A percentile compares a stretch with the other conserved stretches of the same genome.
Evolutionary conservation across 2,113 vertebrate species (phyloP).

Genomic region (Megaleporinus macrocephalus): DNA sequence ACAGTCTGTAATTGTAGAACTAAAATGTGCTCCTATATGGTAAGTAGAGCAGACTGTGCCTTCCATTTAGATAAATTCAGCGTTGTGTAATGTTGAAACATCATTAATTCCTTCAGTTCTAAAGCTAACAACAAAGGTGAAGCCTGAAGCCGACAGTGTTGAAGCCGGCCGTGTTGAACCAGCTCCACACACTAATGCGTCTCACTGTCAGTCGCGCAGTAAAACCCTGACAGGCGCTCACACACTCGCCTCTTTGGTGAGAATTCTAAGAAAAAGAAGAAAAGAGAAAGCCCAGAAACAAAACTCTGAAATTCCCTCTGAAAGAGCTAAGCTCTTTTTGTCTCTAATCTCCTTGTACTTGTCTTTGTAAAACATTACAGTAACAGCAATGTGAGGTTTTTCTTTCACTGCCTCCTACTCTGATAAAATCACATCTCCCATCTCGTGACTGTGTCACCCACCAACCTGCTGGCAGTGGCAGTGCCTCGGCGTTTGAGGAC

Average conservation of each 20-base stretch:
- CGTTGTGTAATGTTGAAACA: too few relatives aligned
- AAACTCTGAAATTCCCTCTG: neutral
- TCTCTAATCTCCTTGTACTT: neutral
- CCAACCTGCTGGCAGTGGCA: neutral
- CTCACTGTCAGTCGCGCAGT: neutral
- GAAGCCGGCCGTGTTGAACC: neutral
- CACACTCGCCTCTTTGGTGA: neutral
- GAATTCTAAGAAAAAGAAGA: neutral
- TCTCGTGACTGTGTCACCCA: neutral
- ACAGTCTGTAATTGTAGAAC: too few relatives aligned
- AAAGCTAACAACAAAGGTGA: neutral
- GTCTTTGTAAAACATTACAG: neutral
- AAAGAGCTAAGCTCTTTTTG: neutral
- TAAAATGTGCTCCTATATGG: too few relatives aligned
- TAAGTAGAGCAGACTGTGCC: too few relatives aligned
- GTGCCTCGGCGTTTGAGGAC: neutral
- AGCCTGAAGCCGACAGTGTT: neutral
- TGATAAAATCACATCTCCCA: slow-evolving; percentile 1
- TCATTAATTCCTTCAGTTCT: neutral
- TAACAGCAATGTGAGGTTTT: neutral
- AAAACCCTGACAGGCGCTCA: neutral
- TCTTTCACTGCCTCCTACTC: neutral
- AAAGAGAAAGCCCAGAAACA: neutral
- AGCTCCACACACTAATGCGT: neutral
- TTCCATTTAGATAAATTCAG: too few relatives aligned